Evolutionary conservation across 2,888 invertebrate species (phyloP).

Genomic region (Plutella xylostella): DNA sequence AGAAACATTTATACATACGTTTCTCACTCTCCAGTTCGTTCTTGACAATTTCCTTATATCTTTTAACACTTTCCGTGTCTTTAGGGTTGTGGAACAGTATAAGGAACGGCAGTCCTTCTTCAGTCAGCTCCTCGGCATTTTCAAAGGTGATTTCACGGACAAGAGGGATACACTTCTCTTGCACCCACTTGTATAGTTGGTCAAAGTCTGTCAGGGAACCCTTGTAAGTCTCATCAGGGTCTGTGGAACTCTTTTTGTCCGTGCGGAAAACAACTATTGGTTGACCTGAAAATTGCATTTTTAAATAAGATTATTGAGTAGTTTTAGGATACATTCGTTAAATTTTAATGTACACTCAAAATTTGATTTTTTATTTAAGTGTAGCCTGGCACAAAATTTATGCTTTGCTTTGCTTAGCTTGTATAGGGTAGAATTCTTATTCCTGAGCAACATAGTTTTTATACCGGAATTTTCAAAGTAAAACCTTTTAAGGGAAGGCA

Average conservation of each 20-base stretch:
- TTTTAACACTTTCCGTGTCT: constrained; percentile 83
- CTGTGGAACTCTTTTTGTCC: constrained; percentile 82
- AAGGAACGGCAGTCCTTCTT: constrained; percentile 97
- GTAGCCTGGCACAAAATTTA: no score
- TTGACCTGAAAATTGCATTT: constrained; percentile 74
- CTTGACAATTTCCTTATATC: constrained; percentile 84
- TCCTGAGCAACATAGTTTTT: no score
- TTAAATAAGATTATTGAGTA: no score
- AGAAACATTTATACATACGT: constrained; percentile 74
- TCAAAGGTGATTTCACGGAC: constrained; percentile 99
- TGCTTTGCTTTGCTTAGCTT: no score
- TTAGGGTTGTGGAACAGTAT: constrained; percentile 95
- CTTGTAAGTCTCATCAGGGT: constrained; percentile 86
- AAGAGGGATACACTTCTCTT: constrained; percentile 94
- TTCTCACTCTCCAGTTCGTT: constrained; percentile 86
- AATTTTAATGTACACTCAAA: no score
- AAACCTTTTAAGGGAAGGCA: no score
- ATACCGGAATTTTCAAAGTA: no score
- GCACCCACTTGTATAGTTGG: constrained; percentile 89
- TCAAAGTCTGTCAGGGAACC: constrained; percentile 82
- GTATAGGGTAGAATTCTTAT: no score
- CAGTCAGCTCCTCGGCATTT: constrained; percentile 98
- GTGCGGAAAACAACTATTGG: constrained; percentile 87
- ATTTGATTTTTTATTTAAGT: no score
- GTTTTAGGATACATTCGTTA: no score